Evolutionary conservation across 2,888 invertebrate species (phyloP).

Genomic region (Napeogenes inachia): DNA sequence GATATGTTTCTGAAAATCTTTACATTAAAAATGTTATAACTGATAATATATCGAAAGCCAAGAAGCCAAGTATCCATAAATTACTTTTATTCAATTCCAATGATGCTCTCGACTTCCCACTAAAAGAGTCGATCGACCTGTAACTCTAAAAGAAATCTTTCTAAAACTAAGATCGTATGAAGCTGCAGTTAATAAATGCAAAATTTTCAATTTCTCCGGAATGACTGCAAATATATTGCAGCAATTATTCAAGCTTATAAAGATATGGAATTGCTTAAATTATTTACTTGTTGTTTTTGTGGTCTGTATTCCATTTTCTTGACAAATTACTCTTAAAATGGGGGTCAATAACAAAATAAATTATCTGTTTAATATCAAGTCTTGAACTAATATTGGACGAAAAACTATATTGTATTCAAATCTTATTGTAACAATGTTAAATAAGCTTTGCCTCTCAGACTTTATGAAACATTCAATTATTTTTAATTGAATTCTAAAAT

Average conservation of each 20-base stretch:
- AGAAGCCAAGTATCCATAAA: not conserved
- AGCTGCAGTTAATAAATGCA: slow-evolving; percentile 40
- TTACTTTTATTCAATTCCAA: slow-evolving; percentile 2
- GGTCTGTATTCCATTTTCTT: not conserved
- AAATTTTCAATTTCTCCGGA: slow-evolving; percentile 54
- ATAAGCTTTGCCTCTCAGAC: no score
- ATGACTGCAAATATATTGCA: slow-evolving; percentile 49
- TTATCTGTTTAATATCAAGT: no score
- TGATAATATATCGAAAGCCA: not conserved
- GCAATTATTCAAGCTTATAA: slow-evolving; percentile 62
- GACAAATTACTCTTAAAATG: no score
- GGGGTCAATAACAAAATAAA: no score
- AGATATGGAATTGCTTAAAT: slow-evolving; percentile 35
- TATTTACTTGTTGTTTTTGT: slow-evolving; percentile 19
- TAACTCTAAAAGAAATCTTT: slow-evolving; percentile 1
- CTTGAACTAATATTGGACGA: no score
- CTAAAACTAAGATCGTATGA: slow-evolving; percentile 21
- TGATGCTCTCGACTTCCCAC: not conserved
- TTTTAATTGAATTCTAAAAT: no score
- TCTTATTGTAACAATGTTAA: no score
- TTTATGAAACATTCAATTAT: no score
- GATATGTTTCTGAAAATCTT: not conserved
- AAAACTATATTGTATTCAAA: no score
- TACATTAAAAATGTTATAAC: no score
- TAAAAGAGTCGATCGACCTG: not conserved